Base-by-base conservation (phyloP, 1,140 invertebrate species). In the Acromyrmex heyeri region DNA sequence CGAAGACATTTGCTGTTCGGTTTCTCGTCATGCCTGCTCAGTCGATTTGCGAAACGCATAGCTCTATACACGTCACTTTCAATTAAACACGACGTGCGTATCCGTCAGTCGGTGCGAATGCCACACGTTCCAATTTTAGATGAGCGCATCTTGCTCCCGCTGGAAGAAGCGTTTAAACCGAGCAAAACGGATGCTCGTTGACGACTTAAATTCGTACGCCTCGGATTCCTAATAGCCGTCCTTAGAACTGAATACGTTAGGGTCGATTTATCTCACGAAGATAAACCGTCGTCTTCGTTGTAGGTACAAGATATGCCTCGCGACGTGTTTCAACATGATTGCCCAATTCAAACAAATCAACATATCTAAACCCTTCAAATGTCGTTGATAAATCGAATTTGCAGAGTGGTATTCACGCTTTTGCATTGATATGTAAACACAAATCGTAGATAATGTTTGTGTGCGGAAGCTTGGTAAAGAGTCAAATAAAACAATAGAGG, bases 111-210 rank as follows among this genome's bases (percentile, higher is more conserved):
- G 38, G 34, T 34, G 44, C 65, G 44, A 69, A 30, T 73, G 69
- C 67, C 67, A 5, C 14, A 48, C 55, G 79, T 75, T 83, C 79
- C 79, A 83, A 75, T 83, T 83, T 83, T 83, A 83, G 79, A 72
- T 61, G 53, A 48, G 38, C 69, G 27, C 27, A 75, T 73, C 62
- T 67, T 16, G 53, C 24, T 55, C 72, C 12, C 24, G 76, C 5
- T 53, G 18, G 38, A 83, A 21, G 69, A 21, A 75, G 18, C 55
- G 38, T 61, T 82, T 59, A 73, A 48, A 55, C 69, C 27, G 79
- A 75, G 69, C 55, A 62, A 83, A 75, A 73, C 55, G 78, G 50
- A n/a, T 18, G 77, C 61, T n/a, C 21, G 75, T 50, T 27, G 62
- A 55, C 64, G 69, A 73, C 24, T 65, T 59, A 59, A 82, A 83